These are phyloP conservation scores for Brenthis ino DNA, from an alignment of 2,888 invertebrate species.

Conservation along the genomic window DNA sequence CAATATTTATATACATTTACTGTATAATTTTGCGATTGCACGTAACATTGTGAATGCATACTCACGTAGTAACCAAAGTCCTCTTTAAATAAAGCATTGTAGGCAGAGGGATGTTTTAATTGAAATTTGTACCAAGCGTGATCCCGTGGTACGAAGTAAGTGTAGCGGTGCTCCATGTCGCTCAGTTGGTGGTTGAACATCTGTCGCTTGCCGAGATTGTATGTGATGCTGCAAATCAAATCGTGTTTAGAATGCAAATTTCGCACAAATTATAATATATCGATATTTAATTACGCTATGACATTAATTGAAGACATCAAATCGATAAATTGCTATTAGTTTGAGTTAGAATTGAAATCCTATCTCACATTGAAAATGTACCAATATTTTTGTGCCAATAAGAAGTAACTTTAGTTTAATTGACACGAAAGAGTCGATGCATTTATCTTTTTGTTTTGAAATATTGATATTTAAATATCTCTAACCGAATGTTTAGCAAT, in stretches of 20 bases:
- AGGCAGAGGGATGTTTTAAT: slow-evolving; percentile 88
- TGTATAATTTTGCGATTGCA: slow-evolving; percentile 7
- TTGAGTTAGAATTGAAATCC: no score
- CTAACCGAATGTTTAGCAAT: no score
- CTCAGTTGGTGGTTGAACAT: slow-evolving; percentile 90
- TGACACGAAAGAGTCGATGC: no score
- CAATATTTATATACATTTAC: neutral
- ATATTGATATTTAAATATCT: no score
- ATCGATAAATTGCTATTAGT: neutral
- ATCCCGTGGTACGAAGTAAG: slow-evolving; percentile 95
- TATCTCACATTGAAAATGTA: no score
- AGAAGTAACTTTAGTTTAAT: no score
- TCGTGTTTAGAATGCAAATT: slow-evolving; percentile 24
- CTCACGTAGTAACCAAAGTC: slow-evolving; percentile 87
- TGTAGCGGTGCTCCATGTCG: slow-evolving; percentile 89
- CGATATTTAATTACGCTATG: neutral
- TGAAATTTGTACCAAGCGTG: slow-evolving; percentile 93
- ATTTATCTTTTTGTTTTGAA: no score
- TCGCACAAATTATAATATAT: neutral
- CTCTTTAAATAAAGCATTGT: slow-evolving; percentile 92
- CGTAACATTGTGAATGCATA: slow-evolving; percentile 18
- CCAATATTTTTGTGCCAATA: no score
- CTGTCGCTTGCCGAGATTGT: slow-evolving; percentile 87
- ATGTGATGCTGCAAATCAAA: slow-evolving; percentile 85
- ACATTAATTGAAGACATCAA: neutral